Evolutionary conservation across 2,797 vertebrate species (phyloP), one percentile per base, ranked within the genome.

Genomic region (Artibeus jamaicensis): DNA sequence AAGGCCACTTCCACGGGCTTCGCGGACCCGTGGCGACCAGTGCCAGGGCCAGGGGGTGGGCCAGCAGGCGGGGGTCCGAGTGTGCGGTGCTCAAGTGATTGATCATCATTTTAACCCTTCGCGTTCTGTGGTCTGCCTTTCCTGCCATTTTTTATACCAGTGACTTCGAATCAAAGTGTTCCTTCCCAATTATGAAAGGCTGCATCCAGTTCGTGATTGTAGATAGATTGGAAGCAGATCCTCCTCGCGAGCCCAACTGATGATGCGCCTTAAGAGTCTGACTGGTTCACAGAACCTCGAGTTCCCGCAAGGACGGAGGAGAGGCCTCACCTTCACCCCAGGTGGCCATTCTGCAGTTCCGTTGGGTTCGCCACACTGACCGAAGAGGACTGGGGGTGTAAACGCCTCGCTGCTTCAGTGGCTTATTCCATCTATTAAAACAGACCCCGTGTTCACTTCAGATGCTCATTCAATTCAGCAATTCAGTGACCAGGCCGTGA

Each of bases 21-120:
- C 76, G 79, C 93, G 96, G 62, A 70, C 96, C 88, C 93, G 91
- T 97, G 12, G 0, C 87, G 79, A 53, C 90, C 95, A 70, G 83
- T 2, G 50, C 96, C 57, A 0, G 39, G 2, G 55, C 96, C 62
- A 0, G n/a, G n/a, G n/a, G n/a, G n/a, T n/a, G 85, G 97, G 92
- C 34, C 2, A 6, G 44, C 62, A 53, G 55, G 5, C 11, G 53
- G 5, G 84, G 92, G 94, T 91, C 81, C 91, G 67, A 73, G 42
- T 57, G 74, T 67, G 73, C 44, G 86, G 21, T 78, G 93, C 85
- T 57, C 84, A 32, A 53, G 1, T 22, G n/a, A 12, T 67, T 86
- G 89, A 44, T 39, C 53, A 39, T 39, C 85, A 34, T 42, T 96
- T 8, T 57, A 91, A 91, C 94, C 46, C 24, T 84, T 50, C 10